Base-by-base conservation (phyloP, 2,888 invertebrate genomes). In the Idaea dimidiata region DNA sequence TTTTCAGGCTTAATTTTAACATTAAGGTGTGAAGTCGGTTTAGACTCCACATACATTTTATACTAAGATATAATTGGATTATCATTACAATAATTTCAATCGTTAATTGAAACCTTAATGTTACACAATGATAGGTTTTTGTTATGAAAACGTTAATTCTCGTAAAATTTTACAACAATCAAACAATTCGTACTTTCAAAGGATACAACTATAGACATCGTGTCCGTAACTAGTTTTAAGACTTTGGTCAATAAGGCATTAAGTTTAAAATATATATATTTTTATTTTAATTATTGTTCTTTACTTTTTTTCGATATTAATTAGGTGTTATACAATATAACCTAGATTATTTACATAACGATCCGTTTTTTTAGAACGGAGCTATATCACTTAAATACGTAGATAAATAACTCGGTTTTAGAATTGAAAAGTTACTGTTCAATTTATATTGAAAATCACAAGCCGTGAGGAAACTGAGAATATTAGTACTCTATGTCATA, bases 181-280 rank as follows among this genome's bases (percentile, higher is more conserved):
- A 90, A 92, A 90, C 89, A 90, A 86, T 88, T 83, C 80, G 81
- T 88, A 80, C 76, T 80, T 74, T 73, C 86, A 81, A 84, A 78
- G 86, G 87, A 87, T 82, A 87, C 86, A 84, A 80, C 80, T 76
- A 43, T 43, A 43, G 43, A 80, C 81, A 83, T 86, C 80, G 83
- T 77, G 88, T 86, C 89, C 87, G 80, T 86, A 89, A 89, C 90
- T 92, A 92, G 91, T 91, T 91, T 91, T 90, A 89, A 91, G 91
- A 91, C 91, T 91, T 92, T 92, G 92, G 92, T 92, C 92, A 92
- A 91, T 92, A 92, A 92, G 92, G 92, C 92, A 91, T 91, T 91
- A 92, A 91, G 90, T 91, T 91, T 89, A 90, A 91, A 91, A 90
- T 90, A 89, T 88, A 89, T 88, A 83, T 78, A 70, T 68, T 71